Conservation (phyloP, 2,113 vertebrate genomes). For the Cyphomyrus plagiostoma region DNA sequence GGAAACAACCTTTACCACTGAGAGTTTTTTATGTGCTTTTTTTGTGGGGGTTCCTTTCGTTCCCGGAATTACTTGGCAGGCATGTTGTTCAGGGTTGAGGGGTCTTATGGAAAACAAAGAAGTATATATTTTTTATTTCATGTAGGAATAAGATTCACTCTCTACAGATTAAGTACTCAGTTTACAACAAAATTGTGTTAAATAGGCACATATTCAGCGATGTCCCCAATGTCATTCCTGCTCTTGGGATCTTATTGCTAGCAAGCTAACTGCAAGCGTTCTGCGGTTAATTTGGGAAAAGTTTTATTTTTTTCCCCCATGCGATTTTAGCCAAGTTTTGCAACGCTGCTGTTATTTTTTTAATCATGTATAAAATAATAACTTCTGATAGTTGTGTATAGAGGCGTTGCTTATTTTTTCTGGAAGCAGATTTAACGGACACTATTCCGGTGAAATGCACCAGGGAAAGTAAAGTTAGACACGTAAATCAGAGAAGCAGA, state of each 20-base stretch:
- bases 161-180: background rate
- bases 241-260: background rate
- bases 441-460: background rate
- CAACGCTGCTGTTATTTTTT: background rate
- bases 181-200: background rate
- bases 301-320: background rate
- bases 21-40: conserved; percentile 52
- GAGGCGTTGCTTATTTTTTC: background rate
- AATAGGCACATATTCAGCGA: background rate
- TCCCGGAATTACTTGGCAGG: conserved; percentile 43
- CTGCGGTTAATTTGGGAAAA: background rate
- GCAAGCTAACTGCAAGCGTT: background rate
- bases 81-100: conserved; percentile 9
- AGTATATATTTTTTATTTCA: background rate
- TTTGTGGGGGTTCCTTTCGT: conserved; percentile 45
- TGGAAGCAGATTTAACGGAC: background rate
- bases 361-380: background rate
- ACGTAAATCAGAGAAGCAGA: background rate
- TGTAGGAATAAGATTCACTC: background rate
- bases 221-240: background rate
- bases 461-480: background rate
- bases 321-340: background rate
- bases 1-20: conserved; percentile 73
- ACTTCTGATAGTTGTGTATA: background rate
- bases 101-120: background rate